A percentile compares a stretch with the other conserved stretches of the same genome.
phyloP scores from a whole-genome alignment of 1,140 invertebrate genomes.

The Aradophagus sp. region DNA sequence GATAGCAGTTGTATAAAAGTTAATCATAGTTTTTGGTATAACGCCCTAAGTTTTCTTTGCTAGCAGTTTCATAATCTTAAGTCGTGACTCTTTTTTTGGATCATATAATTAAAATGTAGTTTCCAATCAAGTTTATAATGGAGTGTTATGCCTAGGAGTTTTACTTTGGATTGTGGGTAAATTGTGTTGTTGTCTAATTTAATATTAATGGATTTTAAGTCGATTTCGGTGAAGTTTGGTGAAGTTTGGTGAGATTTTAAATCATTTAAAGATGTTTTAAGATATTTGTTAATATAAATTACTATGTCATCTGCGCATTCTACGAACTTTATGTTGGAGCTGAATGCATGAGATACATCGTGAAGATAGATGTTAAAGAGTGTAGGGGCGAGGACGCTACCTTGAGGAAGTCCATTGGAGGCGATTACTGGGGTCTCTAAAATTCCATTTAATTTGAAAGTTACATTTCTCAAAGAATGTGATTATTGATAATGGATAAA shows the following conservation, averaged over 20 bases:
- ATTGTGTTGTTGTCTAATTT: background rate
- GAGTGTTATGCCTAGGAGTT: slow-evolving; percentile 12
- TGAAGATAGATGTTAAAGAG: slow-evolving; percentile 22
- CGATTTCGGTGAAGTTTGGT: too few species aligned
- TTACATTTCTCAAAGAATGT: slow-evolving; percentile 9
- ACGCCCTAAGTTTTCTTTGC: slow-evolving; percentile 9
- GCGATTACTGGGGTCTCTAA: slow-evolving; percentile 1
- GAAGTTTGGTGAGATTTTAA: too few species aligned
- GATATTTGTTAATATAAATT: slow-evolving; percentile 11
- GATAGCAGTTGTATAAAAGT: slow-evolving; percentile 10
- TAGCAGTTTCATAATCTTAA: slow-evolving; percentile 5
- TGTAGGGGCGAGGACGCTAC: slow-evolving; percentile 18
- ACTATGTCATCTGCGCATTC: slow-evolving; percentile 29
- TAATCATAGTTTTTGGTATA: slow-evolving; percentile 6
- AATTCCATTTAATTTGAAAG: slow-evolving; percentile 18
- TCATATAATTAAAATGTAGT: slow-evolving; percentile 1
- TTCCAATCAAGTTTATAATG: slow-evolving; percentile 29
- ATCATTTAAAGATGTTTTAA: background rate
- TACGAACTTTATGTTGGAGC: background rate
- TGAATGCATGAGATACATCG: background rate
- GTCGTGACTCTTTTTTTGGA: background rate
- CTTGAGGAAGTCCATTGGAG: slow-evolving; percentile 26
- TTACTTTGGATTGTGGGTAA: background rate
- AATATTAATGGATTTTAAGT: background rate
- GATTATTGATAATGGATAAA: background rate